Percentiles rank a stretch among this genome's conserved stretches.
Conservation (phyloP, 2,797 vertebrate species). For the Carduelis carduelis region DNA sequence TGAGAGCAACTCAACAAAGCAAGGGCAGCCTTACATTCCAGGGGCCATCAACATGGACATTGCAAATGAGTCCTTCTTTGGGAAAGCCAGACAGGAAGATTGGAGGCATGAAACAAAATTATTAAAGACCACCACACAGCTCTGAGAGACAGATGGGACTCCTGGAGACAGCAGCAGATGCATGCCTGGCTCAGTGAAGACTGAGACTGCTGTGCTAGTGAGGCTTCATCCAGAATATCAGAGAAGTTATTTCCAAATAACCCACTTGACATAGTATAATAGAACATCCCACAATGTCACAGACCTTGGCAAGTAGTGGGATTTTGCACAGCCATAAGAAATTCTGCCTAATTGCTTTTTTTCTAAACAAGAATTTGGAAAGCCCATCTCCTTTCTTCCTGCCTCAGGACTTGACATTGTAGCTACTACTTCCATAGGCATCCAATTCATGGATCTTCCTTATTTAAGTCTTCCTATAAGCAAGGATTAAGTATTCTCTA, state of each 20-base stretch:
- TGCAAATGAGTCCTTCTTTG: background rate
- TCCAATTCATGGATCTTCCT: background rate
- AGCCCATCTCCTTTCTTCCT: background rate
- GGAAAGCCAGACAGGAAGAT: background rate
- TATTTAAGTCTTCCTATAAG: background rate
- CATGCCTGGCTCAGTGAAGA: background rate
- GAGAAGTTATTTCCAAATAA: background rate
- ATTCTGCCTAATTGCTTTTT: background rate
- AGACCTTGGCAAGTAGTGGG: background rate
- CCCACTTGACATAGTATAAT: accelerated
- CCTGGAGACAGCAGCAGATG: background rate
- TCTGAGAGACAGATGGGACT: background rate
- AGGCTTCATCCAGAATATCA: background rate
- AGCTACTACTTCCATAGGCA: background rate
- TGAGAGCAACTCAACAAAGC: background rate
- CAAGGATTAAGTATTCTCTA: background rate
- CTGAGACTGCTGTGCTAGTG: accelerated
- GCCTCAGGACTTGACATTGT: background rate
- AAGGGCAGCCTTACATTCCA: background rate
- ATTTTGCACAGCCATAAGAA: background rate
- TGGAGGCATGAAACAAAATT: background rate
- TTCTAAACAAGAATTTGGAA: background rate
- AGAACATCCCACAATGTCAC: background rate
- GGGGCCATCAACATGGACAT: background rate
- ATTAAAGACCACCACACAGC: background rate